Conservation (phyloP, 2,797 vertebrate genomes). For the Eulemur coronatus region DNA sequence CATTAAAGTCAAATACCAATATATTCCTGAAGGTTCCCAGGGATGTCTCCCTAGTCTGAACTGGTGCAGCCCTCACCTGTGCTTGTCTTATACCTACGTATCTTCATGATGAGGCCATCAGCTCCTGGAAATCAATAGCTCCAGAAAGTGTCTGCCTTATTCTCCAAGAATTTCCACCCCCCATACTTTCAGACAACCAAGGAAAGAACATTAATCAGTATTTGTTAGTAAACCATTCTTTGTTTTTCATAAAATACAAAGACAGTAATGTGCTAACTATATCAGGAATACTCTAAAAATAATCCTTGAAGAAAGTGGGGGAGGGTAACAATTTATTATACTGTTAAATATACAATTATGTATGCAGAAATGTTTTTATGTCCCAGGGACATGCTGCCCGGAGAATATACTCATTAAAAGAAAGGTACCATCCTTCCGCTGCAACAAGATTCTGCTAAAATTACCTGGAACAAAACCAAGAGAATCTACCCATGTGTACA, state of each 20-base stretch:
- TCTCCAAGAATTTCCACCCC: neutral
- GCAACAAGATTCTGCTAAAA: neutral
- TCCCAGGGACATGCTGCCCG: neutral
- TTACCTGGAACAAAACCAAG: neutral
- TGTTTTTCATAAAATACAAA: neutral
- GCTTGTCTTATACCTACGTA: neutral
- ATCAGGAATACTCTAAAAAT: neutral
- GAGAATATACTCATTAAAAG: neutral
- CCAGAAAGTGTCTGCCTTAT: neutral
- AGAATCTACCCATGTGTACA: neutral
- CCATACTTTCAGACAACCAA: neutral
- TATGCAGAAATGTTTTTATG: neutral
- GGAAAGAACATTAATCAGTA: neutral
- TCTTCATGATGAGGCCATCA: neutral
- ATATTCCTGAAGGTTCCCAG: neutral
- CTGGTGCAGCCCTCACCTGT: neutral
- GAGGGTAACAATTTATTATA: neutral
- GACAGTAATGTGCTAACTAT: neutral
- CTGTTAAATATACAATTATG: neutral
- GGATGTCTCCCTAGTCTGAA: neutral
- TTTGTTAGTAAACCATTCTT: neutral
- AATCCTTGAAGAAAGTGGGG: neutral
- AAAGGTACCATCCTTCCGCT: neutral
- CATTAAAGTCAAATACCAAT: neutral
- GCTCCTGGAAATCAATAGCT: neutral